Conservation (phyloP, 2,888 invertebrate genomes). For the Yponomeuta cagnagella region DNA sequence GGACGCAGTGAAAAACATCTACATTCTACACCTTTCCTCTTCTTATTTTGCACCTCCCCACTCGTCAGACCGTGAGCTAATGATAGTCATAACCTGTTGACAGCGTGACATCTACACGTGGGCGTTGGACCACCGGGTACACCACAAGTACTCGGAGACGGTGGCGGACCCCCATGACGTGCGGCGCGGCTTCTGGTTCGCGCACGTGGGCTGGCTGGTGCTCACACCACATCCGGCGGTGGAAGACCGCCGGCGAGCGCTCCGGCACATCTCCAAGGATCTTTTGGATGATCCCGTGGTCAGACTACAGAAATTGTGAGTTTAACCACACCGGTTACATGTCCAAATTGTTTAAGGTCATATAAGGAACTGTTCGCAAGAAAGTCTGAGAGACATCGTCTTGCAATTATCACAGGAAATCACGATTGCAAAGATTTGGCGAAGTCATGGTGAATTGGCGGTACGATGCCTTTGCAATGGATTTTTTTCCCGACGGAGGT, state of each 20-base stretch:
- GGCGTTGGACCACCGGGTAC: constrained; percentile 91
- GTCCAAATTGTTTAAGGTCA: neutral
- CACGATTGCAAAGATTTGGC: no score
- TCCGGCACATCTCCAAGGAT: constrained; percentile 79
- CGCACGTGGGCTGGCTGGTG: constrained; percentile 95
- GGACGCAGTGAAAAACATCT: no score
- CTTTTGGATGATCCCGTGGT: constrained; percentile 83
- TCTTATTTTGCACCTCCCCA: no score
- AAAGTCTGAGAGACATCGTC: no score
- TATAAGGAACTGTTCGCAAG: no score
- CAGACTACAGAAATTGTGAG: constrained; percentile 83
- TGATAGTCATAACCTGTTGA: neutral
- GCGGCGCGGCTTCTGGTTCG: constrained; percentile 90
- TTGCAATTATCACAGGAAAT: no score
- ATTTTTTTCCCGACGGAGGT: no score
- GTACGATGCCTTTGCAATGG: no score
- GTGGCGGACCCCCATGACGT: constrained; percentile 91
- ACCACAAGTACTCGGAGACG: constrained; percentile 92
- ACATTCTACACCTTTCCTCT: no score
- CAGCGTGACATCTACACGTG: constrained; percentile 90
- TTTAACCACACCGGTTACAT: constrained; percentile 9
- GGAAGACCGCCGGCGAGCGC: constrained; percentile 77
- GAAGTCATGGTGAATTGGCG: no score
- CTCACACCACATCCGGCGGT: constrained; percentile 89
- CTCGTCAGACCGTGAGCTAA: no score